These are phyloP conservation scores for Darevskia nairensis DNA, from an alignment of 2,797 vertebrate genomes.

Conservation along the genomic window DNA sequence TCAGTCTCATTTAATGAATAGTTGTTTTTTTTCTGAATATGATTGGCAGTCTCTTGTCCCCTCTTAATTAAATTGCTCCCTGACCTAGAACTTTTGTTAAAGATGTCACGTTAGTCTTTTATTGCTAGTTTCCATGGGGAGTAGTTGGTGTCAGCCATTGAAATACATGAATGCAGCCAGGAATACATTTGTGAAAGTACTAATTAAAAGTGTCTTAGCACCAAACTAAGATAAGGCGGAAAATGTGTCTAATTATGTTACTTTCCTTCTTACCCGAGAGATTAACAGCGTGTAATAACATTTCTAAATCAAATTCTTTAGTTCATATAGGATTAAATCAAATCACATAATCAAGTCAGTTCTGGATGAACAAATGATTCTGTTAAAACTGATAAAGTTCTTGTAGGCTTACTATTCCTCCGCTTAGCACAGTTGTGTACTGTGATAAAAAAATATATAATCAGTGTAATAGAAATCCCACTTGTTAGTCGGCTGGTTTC, in stretches of 20 bases:
- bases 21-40: conserved; percentile 64
- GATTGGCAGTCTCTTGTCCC: conserved; percentile 71
- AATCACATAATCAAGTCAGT: conserved; percentile 11
- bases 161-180: conserved; percentile 57
- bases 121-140: conserved; percentile 62
- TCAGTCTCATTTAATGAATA: conserved; percentile 72
- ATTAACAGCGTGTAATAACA: conserved; percentile 13
- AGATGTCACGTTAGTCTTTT: conserved; percentile 66
- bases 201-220: conserved; percentile 52
- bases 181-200: conserved; percentile 60
- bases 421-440: conserved; percentile 35
- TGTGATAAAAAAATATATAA: conserved; percentile 42
- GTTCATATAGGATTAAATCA: conserved; percentile 17
- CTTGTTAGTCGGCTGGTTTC: neutral
- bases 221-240: conserved; percentile 37
- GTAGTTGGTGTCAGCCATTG: conserved; percentile 51
- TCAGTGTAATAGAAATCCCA: neutral
- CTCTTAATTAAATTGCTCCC: conserved; percentile 78
- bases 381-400: neutral
- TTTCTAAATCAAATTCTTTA: conserved; percentile 28
- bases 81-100: conserved; percentile 71
- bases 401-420: neutral
- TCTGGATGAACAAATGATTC: conserved; percentile 27
- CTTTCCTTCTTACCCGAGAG: neutral
- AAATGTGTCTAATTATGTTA: conserved; percentile 14